phyloP scores from a whole-genome alignment of 2,113 vertebrate genomes.

The Phylloscopus trochilus region DNA sequence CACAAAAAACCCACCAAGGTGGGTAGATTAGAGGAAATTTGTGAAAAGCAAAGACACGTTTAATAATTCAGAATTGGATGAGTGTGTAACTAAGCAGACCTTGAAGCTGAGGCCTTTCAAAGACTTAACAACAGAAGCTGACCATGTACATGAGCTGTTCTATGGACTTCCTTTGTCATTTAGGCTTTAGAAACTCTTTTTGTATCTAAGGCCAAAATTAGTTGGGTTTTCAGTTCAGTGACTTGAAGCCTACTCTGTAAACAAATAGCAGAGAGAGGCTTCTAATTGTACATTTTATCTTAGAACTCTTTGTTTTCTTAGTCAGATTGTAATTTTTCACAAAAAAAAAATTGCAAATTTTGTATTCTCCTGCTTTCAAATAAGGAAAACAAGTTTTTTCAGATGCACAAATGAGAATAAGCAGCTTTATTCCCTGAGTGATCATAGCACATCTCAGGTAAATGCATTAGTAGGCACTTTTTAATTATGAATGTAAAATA shows the following conservation, averaged over 20 bases:
- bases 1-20: background rate
- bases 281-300: background rate
- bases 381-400: background rate
- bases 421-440: background rate
- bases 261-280: background rate
- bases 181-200: background rate
- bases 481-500: background rate
- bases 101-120: background rate
- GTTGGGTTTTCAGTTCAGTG: background rate
- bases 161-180: background rate
- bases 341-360: background rate
- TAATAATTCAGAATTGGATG: background rate
- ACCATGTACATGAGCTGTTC: background rate
- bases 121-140: background rate
- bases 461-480: background rate
- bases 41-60: background rate
- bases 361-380: background rate
- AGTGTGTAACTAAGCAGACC: background rate
- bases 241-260: background rate
- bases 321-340: background rate
- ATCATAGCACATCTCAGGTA: background rate
- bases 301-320: background rate
- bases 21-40: background rate
- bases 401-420: background rate
- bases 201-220: background rate